These are phyloP conservation scores for Brachyalestes nurse DNA, from an alignment of 2,797 vertebrate species.

Conservation along the genomic window DNA sequence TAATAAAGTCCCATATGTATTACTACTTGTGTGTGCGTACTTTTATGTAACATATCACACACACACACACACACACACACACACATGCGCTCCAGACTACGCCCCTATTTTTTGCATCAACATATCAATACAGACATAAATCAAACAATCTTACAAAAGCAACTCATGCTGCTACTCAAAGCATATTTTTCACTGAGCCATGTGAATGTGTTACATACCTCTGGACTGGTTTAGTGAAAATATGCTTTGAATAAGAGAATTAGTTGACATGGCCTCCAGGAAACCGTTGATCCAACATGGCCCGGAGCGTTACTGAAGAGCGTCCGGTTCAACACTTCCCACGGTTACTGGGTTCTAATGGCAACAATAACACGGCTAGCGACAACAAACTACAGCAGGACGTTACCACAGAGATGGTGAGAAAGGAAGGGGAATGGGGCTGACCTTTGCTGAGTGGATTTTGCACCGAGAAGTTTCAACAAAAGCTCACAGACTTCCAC, in stretches of 20 bases:
- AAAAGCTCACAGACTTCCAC: neutral
- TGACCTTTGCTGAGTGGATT: constrained; percentile 13
- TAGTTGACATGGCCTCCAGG: neutral
- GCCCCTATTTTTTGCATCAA: neutral
- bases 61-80: neutral
- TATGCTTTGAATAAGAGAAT: neutral
- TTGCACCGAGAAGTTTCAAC: neutral
- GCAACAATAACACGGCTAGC: constrained; percentile 27
- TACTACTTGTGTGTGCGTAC: no score
- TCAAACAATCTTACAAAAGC: neutral
- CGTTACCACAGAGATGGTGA: neutral
- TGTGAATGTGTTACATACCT: neutral
- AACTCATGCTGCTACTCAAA: neutral
- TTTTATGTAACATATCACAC: neutral
- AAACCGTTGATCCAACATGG: neutral
- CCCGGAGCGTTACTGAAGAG: neutral
- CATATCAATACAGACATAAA: neutral
- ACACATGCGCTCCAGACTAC: neutral
- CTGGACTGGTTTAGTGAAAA: neutral
- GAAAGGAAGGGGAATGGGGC: neutral
- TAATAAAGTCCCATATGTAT: no score
- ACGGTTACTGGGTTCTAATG: constrained; percentile 28
- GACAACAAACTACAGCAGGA: constrained; percentile 8
- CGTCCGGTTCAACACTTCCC: constrained; percentile 13
- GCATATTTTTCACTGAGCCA: neutral